Evolutionary conservation across 2,113 vertebrate genomes (phyloP).

Genomic region (Coreoperca whiteheadi): DNA sequence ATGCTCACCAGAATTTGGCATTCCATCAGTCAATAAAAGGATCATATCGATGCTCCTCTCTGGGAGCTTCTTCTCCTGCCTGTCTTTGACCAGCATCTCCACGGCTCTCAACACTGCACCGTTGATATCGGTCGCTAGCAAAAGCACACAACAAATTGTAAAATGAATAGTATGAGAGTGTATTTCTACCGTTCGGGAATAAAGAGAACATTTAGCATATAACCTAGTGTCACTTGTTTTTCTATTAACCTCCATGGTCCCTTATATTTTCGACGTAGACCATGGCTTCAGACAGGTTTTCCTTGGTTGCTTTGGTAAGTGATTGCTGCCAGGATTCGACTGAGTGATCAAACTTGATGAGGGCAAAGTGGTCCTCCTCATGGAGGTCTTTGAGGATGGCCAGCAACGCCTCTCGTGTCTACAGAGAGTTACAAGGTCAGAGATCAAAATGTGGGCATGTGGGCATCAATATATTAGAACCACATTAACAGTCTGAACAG

Average conservation of each 20-base stretch:
- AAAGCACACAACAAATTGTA: not conserved
- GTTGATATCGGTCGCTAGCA: conserved; percentile 81
- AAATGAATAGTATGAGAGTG: not conserved
- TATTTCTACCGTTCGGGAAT: not conserved
- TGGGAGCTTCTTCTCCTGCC: conserved; percentile 46
- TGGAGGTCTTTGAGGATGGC: conserved; percentile 80
- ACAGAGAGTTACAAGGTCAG: not conserved
- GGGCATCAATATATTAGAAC: not conserved
- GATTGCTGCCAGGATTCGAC: conserved; percentile 36
- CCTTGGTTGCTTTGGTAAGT: conserved; percentile 68
- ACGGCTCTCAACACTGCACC: conserved; percentile 66
- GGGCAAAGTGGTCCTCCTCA: conserved; percentile 78
- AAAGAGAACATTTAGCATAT: not conserved
- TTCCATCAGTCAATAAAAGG: conserved; percentile 85
- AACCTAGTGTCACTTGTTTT: not conserved
- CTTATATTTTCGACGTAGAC: not conserved
- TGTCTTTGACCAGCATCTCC: conserved; percentile 64
- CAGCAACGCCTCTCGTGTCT: conserved; percentile 81
- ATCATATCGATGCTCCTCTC: conserved; percentile 80
- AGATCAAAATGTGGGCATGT: not conserved
- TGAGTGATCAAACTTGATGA: conserved; percentile 35
- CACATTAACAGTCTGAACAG: not conserved
- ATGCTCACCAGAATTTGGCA: conserved; percentile 61
- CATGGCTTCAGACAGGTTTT: conserved; percentile 66
- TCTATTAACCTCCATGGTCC: not conserved